Conservation (phyloP, 1,140 invertebrate species). For the Fopius arisanus region DNA sequence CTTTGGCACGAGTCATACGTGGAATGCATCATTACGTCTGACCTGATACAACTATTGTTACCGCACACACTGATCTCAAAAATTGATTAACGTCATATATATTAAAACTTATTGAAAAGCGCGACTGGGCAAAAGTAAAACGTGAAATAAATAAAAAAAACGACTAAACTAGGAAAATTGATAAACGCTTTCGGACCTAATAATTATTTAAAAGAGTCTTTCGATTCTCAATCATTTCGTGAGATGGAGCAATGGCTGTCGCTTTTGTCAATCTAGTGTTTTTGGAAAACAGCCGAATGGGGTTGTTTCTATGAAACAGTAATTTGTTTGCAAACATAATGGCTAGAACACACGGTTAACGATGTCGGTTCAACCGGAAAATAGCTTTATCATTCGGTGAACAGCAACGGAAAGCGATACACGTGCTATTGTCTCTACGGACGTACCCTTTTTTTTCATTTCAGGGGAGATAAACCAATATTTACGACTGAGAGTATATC, state of each 20-base stretch:
- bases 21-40: neutral
- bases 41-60: neutral
- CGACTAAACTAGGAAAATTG: too few species aligned
- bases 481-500: neutral
- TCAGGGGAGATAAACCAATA: neutral
- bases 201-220: too few species aligned
- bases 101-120: too few species aligned
- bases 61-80: too few species aligned
- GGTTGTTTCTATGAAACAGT: neutral
- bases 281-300: neutral
- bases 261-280: neutral
- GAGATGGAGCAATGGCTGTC: neutral
- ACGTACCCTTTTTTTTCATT: neutral
- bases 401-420: neutral
- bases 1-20: neutral
- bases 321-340: constrained; percentile 1
- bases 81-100: too few species aligned
- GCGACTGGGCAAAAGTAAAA: too few species aligned
- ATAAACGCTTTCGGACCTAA: too few species aligned
- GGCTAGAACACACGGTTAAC: neutral
- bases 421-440: neutral
- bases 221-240: neutral
- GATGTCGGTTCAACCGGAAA: neutral
- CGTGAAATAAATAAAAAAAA: too few species aligned
- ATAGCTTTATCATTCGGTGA: constrained; percentile 8